These are phyloP conservation scores for Cataglyphis hispanica DNA, from an alignment of 1,140 invertebrate genomes.

Conservation along the genomic window DNA sequence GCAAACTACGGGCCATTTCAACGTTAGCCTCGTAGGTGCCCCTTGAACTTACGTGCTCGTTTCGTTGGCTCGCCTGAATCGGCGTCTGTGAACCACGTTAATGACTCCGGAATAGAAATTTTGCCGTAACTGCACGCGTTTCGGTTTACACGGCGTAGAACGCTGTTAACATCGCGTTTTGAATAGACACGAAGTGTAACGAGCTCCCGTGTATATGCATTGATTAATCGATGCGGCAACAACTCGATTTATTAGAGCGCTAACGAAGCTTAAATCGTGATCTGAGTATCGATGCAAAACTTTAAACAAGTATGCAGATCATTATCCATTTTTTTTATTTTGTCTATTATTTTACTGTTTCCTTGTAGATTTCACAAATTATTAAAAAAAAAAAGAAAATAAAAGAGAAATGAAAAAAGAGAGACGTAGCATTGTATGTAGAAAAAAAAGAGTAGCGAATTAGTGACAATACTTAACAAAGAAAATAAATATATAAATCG, in stretches of 20 bases:
- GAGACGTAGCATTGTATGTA: too few species aligned
- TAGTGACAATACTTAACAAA: not conserved
- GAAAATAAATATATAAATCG: too few species aligned
- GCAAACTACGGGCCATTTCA: constrained; percentile 41
- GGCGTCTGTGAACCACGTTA: constrained; percentile 17
- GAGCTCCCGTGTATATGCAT: constrained; percentile 47
- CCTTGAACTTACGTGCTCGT: constrained; percentile 41
- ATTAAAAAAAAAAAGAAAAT: not conserved
- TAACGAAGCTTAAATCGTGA: constrained; percentile 63
- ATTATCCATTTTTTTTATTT: constrained; percentile 2
- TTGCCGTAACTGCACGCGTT: constrained; percentile 45
- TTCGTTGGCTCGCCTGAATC: not conserved
- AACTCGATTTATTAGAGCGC: constrained; percentile 58
- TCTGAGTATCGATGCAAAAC: constrained; percentile 27
- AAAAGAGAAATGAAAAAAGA: too few species aligned
- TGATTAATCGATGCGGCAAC: constrained; percentile 58
- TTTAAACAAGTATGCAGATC: constrained; percentile 34
- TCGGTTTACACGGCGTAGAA: constrained; percentile 43
- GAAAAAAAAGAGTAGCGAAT: not conserved
- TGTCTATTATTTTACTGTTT: not conserved
- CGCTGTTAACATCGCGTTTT: constrained; percentile 57
- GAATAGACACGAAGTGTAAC: constrained; percentile 51
- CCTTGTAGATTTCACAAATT: not conserved
- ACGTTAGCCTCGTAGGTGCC: constrained; percentile 44
- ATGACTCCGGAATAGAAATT: constrained; percentile 47